Evolutionary conservation across 2,797 vertebrate species (phyloP).

Genomic region (Galagoides demidoff): DNA sequence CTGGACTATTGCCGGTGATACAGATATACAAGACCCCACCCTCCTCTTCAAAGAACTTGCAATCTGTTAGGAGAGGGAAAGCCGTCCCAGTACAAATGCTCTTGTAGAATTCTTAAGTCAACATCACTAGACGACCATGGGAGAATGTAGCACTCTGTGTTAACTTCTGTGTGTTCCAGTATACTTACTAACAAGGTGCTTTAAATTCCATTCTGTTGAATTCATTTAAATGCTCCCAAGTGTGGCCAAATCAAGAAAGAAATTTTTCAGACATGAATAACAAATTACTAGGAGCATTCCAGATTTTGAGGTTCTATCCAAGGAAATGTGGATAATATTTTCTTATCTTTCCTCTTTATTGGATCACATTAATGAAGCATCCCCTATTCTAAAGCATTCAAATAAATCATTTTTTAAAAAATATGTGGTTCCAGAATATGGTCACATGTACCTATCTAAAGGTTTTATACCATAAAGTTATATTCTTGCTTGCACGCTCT

Average conservation of each 20-base stretch:
- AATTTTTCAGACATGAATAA: constrained; percentile 55
- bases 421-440: neutral
- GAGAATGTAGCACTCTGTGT: neutral
- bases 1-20: neutral
- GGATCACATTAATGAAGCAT: neutral
- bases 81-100: neutral
- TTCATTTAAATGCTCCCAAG: constrained; percentile 43
- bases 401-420: neutral
- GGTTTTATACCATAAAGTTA: neutral
- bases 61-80: neutral
- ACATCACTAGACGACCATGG: neutral
- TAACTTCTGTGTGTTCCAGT: neutral
- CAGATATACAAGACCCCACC: neutral
- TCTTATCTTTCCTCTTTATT: neutral
- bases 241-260: constrained; percentile 5
- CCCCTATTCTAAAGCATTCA: neutral
- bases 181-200: neutral
- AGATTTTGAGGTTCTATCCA: constrained; percentile 27
- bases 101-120: neutral
- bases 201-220: constrained; percentile 31
- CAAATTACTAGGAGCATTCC: neutral
- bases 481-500: neutral
- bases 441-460: neutral
- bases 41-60: neutral
- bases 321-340: neutral